These are phyloP conservation scores for Scotopteryx bipunctaria DNA, from an alignment of 2,888 invertebrate species.

Conservation along the genomic window DNA sequence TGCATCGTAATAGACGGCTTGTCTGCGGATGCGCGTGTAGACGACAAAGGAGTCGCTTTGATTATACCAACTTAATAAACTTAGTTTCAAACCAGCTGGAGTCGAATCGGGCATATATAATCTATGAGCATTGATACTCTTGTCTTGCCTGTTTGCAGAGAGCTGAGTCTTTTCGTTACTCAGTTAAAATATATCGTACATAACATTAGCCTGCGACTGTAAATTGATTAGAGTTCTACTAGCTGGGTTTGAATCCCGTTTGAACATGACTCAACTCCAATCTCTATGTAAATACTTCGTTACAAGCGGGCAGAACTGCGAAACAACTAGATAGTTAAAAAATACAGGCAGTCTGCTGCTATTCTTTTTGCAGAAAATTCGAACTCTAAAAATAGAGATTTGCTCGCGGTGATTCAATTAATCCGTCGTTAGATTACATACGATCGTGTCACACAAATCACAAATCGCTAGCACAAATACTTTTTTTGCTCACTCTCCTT, in stretches of 20 bases:
- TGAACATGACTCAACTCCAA: no score
- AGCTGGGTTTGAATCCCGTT: neutral
- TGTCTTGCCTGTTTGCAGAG: slow-evolving; percentile 19
- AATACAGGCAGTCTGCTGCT: slow-evolving; percentile 24
- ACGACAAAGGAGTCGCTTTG: slow-evolving; percentile 38
- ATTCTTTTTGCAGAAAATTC: slow-evolving; percentile 43
- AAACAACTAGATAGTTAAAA: slow-evolving; percentile 37
- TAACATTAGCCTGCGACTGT: no score
- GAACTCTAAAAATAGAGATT: slow-evolving; percentile 48
- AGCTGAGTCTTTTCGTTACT: neutral
- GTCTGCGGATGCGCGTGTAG: slow-evolving; percentile 32
- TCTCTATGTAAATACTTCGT: no score
- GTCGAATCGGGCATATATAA: slow-evolving; percentile 26
- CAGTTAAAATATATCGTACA: neutral
- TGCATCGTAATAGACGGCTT: slow-evolving; percentile 28
- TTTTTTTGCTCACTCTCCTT: slow-evolving; percentile 47
- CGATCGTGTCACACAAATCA: slow-evolving; percentile 43
- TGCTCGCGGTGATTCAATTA: slow-evolving; percentile 62
- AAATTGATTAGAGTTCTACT: neutral
- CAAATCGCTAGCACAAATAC: slow-evolving; percentile 39
- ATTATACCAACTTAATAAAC: slow-evolving; percentile 36
- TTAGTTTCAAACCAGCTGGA: slow-evolving; percentile 33
- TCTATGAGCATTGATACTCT: no score
- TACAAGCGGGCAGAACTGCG: no score
- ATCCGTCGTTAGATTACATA: slow-evolving; percentile 56